Evolutionary conservation across 2,113 vertebrate species (phyloP), one percentile per base, ranked within the genome.

Genomic region (Larimichthys crocea): DNA sequence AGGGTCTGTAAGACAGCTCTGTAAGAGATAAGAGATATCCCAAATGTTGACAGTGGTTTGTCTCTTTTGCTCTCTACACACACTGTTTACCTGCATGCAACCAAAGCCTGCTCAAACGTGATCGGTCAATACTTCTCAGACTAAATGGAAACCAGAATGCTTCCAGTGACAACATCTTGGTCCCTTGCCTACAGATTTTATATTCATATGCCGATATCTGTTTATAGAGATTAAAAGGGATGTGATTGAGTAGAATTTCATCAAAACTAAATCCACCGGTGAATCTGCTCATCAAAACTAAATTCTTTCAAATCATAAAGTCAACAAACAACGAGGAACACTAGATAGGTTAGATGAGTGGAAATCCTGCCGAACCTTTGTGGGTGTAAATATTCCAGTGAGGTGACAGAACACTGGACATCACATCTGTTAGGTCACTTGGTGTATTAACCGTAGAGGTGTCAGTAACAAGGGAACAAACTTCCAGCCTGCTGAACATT

Each of bases 211-310:
- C 35, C 35, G 7, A 40, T 40, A 40, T 40, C 35, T 40, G 35
- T 40, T 40, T 40, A 40, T 40, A 40, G 35, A 40, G 35, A 40
- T 40, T 3, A 67, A 72, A 76, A 16, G 35, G 29, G 22, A n/a
- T 56, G 19, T 29, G 29, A 52, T 72, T 76, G 52, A 63, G 20
- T 31, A 4, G 10, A 40, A 57, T 68, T 69, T 77, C 10, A 85
- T 77, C 22, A 78, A 73, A 57, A 0, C 49, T n/a, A 14, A 44
- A 79, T 70, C 63, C 20, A 3, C 40, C 29, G 11, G 19, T 5
- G 2, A 50, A 60, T 80, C 26, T 26, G 17, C 61, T 56, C 48
- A 24, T 53, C 14, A 50, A 40, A 66, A 49, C 14, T 22, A 71
- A 74, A 40, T 40, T 40, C 9, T 40, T 40, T 40, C 35, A 35